Percentiles rank a stretch among this genome's conserved stretches.
Conservation (phyloP, 2,888 invertebrate species). For the Labia minor region DNA sequence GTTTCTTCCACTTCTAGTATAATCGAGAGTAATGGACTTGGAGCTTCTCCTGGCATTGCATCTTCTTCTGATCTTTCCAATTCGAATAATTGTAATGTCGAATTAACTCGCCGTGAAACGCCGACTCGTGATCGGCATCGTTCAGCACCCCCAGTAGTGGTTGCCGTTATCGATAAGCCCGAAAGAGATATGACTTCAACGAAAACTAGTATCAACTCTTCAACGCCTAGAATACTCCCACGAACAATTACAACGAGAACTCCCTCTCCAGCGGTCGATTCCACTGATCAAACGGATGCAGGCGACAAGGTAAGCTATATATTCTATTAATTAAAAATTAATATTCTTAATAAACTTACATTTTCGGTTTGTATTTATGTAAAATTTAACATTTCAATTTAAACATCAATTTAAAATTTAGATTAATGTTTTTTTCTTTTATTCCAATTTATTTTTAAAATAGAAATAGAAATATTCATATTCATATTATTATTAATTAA, state of each 20-base stretch:
- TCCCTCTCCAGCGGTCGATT: background rate
- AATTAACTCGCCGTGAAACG: background rate
- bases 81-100: background rate
- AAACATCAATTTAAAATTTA: too few relatives aligned
- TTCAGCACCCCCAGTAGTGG: background rate
- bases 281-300: background rate
- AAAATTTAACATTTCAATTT: too few relatives aligned
- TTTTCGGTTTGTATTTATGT: too few relatives aligned
- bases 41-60: background rate
- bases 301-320: background rate
- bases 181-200: background rate
- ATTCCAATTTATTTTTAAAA: too few relatives aligned
- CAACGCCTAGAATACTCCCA: background rate
- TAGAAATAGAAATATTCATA: too few relatives aligned
- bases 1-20: constrained; percentile 2
- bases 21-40: constrained; percentile 29
- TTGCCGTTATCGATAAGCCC: background rate
- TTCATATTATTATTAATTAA: too few relatives aligned
- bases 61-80: background rate
- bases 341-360: too few relatives aligned
- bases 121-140: background rate
- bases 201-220: background rate
- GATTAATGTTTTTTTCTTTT: too few relatives aligned
- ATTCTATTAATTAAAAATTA: too few relatives aligned
- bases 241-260: background rate